These are phyloP conservation scores for Sciurus carolinensis DNA, from an alignment of 2,797 vertebrate species.

Conservation along the genomic window DNA sequence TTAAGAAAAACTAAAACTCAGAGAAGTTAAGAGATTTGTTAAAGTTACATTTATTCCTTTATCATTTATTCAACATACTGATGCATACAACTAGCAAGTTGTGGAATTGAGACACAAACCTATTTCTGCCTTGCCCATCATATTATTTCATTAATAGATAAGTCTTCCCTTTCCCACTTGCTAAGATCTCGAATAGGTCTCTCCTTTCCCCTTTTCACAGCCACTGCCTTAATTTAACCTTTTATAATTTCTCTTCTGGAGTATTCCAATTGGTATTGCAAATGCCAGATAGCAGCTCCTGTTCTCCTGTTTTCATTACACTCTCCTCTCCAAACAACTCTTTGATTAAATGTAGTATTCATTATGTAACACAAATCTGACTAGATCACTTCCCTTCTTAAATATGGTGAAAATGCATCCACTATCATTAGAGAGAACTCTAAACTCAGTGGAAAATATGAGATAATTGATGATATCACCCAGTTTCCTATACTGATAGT, in stretches of 20 bases:
- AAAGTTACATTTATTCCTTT: background rate
- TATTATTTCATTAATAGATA: background rate
- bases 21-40: background rate
- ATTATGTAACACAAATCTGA: background rate
- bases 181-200: background rate
- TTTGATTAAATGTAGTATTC: background rate
- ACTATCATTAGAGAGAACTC: background rate
- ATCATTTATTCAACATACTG: background rate
- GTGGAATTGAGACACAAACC: background rate
- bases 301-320: background rate
- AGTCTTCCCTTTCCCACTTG: background rate
- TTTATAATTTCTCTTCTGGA: background rate
- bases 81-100: background rate
- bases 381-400: background rate
- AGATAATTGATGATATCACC: background rate
- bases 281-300: background rate
- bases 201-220: background rate
- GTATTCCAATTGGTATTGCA: background rate
- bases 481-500: background rate
- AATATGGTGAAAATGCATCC: background rate
- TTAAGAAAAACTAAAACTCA: background rate
- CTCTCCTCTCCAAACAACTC: background rate
- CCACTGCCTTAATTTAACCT: background rate
- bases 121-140: constrained; percentile 3
- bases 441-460: background rate